Percentiles rank a stretch among this genome's conserved stretches.
These are phyloP conservation scores for Drosophila hamatofila DNA, from an alignment of 2,888 invertebrate genomes.

Conservation along the genomic window DNA sequence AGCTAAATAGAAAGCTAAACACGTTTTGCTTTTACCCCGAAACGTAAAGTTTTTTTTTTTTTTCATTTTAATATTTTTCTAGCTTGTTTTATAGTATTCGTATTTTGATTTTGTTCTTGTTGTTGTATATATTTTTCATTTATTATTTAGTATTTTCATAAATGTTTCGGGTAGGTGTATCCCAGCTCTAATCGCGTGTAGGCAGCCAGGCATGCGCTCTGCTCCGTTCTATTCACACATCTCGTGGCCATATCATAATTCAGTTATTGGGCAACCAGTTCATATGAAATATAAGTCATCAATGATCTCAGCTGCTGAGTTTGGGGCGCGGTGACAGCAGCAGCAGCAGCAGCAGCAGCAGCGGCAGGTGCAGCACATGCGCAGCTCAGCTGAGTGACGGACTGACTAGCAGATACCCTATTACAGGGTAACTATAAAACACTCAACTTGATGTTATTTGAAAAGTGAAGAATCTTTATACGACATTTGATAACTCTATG, in stretches of 20 bases:
- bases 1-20: slow-evolving; percentile 80
- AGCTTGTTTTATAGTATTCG: slow-evolving; percentile 36
- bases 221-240: not conserved
- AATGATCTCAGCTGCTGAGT: slow-evolving; percentile 49
- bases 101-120: not conserved
- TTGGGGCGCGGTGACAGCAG: slow-evolving; percentile 21
- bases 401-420: not conserved
- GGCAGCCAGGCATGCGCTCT: not conserved
- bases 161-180: slow-evolving; percentile 13
- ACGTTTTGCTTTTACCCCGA: slow-evolving; percentile 80
- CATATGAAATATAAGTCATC: slow-evolving; percentile 9
- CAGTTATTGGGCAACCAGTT: slow-evolving; percentile 39
- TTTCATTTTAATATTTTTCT: not conserved
- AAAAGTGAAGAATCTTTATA: not conserved
- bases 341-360: not conserved
- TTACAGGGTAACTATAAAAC: not conserved
- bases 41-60: slow-evolving; percentile 41
- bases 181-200: slow-evolving; percentile 3
- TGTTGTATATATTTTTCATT: slow-evolving; percentile 15
- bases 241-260: slow-evolving; percentile 7
- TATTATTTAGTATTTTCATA: not conserved
- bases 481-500: not conserved
- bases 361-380: slow-evolving; percentile 7
- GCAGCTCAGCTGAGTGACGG: too few species aligned
- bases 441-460: too few species aligned